Conservation (phyloP, 1,140 invertebrate genomes). For the Aphaenogaster rudis region DNA sequence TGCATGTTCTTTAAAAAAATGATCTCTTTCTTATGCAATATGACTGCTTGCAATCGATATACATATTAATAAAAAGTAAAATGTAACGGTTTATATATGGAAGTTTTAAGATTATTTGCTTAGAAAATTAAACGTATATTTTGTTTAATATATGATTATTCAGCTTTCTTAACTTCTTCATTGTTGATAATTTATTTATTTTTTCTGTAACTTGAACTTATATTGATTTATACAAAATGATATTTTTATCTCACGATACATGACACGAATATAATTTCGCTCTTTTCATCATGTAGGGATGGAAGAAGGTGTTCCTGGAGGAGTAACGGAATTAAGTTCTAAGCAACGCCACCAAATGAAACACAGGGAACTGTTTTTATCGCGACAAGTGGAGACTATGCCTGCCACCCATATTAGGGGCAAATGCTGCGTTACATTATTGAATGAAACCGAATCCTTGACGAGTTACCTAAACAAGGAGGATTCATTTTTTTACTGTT, state of each 20-base stretch:
- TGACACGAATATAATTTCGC: conserved; percentile 14
- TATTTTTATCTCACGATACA: conserved; percentile 1
- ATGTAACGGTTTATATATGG: neutral
- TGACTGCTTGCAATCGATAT: neutral
- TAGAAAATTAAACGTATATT: conserved; percentile 36
- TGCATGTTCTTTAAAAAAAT: neutral
- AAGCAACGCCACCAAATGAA: conserved; percentile 98
- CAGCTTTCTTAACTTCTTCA: conserved; percentile 40
- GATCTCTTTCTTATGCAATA: conserved; percentile 4
- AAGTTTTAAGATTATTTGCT: conserved; percentile 19
- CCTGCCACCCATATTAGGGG: conserved; percentile 99
- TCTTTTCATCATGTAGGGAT: conserved; percentile 81
- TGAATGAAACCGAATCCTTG: conserved; percentile 99
- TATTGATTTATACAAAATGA: neutral
- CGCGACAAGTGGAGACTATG: conserved; percentile 98
- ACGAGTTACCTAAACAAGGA: conserved; percentile 98
- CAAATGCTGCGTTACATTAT: conserved; percentile 98
- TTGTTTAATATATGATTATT: conserved; percentile 16
- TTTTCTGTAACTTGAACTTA: conserved; percentile 43
- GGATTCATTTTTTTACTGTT: conserved; percentile 99
- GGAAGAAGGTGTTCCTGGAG: conserved; percentile 87
- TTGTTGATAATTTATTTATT: conserved; percentile 53
- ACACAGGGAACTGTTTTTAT: conserved; percentile 99
- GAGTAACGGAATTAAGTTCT: conserved; percentile 88
- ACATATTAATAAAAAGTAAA: conserved; percentile 5